These are phyloP conservation scores for Poeciliopsis paucimaculata DNA, from an alignment of 2,797 vertebrate species.

Conservation along the genomic window DNA sequence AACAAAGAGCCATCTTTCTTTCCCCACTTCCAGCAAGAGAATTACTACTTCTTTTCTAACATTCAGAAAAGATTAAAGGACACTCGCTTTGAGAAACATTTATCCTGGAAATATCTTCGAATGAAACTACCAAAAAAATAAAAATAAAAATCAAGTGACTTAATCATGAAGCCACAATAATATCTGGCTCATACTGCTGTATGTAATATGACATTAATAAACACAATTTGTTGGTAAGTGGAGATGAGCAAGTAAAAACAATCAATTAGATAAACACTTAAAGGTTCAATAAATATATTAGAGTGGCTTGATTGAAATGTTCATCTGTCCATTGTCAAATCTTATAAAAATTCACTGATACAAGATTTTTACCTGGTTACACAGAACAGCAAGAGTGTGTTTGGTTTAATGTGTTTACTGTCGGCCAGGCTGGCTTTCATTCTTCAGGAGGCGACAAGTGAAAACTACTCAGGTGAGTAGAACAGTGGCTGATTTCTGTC, in stretches of 20 bases:
- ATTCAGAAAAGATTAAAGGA: conserved; percentile 18
- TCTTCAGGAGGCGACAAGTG: conserved; percentile 5
- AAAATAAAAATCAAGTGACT: conserved; percentile 2
- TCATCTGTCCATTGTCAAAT: conserved; percentile 1
- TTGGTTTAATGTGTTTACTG: conserved; percentile 1
- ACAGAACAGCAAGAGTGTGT: background rate
- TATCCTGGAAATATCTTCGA: background rate
- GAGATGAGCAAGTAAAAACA: conserved; percentile 6
- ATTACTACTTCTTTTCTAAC: conserved; percentile 15
- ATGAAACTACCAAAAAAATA: background rate
- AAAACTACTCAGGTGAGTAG: background rate
- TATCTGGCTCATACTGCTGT: background rate
- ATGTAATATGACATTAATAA: conserved; percentile 16
- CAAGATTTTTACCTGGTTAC: conserved; percentile 9
- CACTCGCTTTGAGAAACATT: conserved; percentile 13
- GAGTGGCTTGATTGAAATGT: conserved; percentile 11
- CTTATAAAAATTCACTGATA: background rate
- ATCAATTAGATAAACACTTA: conserved; percentile 17
- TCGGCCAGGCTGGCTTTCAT: background rate
- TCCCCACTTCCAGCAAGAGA: conserved; percentile 29
- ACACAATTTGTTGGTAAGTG: background rate
- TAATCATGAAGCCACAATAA: conserved; percentile 8
- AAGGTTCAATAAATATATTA: background rate
- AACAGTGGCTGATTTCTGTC: conserved; percentile 2
- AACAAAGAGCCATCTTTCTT: conserved; percentile 27